A percentile compares a stretch with the other conserved stretches of the same genome.
Evolutionary conservation across 2,888 invertebrate species (phyloP).

Genomic region (Microchrysa polita): DNA sequence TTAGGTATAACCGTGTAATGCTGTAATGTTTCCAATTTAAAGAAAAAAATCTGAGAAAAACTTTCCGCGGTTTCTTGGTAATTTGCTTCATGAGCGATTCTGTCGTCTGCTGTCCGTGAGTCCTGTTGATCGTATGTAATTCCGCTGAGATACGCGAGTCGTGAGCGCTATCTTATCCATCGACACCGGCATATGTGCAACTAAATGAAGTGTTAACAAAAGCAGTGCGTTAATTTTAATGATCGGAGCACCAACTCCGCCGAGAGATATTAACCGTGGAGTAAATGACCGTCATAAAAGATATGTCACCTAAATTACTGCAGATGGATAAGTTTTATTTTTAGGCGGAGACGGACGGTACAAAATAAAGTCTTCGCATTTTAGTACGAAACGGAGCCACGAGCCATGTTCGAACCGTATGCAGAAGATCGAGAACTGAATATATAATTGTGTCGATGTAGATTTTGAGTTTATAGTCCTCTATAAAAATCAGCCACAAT

Average conservation of each 20-base stretch:
- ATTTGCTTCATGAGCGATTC: slow-evolving; percentile 1
- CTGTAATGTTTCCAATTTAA: neutral
- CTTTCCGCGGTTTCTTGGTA: slow-evolving; percentile 27
- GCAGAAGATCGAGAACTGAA: no score
- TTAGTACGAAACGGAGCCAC: no score
- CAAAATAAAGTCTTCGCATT: no score
- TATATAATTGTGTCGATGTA: no score
- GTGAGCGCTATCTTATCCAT: neutral
- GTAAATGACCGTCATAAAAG: slow-evolving; percentile 29
- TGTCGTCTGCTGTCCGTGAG: slow-evolving; percentile 7
- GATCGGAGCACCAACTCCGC: slow-evolving; percentile 1
- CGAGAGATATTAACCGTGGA: neutral
- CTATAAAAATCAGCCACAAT: no score
- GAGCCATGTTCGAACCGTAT: no score
- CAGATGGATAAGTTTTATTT: slow-evolving; percentile 32
- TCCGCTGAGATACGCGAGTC: no score
- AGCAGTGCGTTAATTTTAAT: slow-evolving; percentile 43
- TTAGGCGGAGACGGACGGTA: neutral
- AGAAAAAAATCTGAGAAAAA: slow-evolving; percentile 13
- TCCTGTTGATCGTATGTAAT: neutral
- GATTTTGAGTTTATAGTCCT: no score
- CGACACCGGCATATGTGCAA: slow-evolving; percentile 31
- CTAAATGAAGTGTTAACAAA: slow-evolving; percentile 44
- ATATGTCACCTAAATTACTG: slow-evolving; percentile 25
- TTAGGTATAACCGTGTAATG: slow-evolving; percentile 21